phyloP scores from a whole-genome alignment of 2,888 invertebrate species.

The Coleophora flavipennella region DNA sequence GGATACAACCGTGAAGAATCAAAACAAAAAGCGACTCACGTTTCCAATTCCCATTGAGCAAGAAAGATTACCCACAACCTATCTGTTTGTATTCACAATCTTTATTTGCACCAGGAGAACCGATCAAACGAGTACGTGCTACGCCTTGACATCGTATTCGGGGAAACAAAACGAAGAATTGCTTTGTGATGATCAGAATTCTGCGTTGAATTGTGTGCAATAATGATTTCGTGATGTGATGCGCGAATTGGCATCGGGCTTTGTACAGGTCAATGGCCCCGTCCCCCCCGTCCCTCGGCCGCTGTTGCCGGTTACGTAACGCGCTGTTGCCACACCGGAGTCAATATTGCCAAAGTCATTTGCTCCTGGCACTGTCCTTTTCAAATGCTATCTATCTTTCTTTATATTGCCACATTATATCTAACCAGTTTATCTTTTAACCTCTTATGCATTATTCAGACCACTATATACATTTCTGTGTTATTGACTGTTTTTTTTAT shows the following conservation, averaged over 20 bases:
- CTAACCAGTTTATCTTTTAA: constrained; percentile 14
- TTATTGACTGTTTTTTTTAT: too few relatives aligned
- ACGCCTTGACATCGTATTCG: constrained; percentile 35
- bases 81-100: too few relatives aligned
- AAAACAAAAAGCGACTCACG: too few relatives aligned
- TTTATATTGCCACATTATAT: background rate
- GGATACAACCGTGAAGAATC: too few relatives aligned
- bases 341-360: constrained; percentile 52
- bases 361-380: background rate
- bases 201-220: constrained; percentile 49
- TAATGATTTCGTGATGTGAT: constrained; percentile 60
- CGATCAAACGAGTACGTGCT: constrained; percentile 9
- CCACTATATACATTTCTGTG: too few relatives aligned
- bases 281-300: constrained; percentile 29
- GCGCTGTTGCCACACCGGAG: constrained; percentile 57
- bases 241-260: constrained; percentile 65
- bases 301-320: constrained; percentile 50
- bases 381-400: too few relatives aligned
- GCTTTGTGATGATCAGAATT: constrained; percentile 27
- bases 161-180: constrained; percentile 23
- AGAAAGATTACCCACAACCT: too few relatives aligned
- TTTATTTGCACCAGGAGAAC: too few relatives aligned
- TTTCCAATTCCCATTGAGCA: too few relatives aligned
- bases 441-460: background rate
- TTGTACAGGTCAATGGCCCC: constrained; percentile 61